phyloP scores from a whole-genome alignment of 2,888 invertebrate genomes.

The Tipula helvola region DNA sequence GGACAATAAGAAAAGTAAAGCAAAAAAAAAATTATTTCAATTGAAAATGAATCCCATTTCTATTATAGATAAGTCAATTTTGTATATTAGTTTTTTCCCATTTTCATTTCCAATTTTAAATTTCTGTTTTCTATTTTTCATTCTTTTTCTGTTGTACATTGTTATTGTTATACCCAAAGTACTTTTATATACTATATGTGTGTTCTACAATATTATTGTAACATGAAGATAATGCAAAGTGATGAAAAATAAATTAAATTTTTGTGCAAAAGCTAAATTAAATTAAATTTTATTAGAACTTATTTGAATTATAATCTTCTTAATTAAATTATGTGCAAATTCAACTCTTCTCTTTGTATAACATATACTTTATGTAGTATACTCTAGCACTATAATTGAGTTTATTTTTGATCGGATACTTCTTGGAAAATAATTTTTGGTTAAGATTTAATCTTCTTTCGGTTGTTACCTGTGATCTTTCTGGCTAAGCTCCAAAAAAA shows the following conservation, averaged over 20 bases:
- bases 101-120: not conserved
- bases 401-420: not conserved
- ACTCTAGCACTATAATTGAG: not conserved
- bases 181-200: not conserved
- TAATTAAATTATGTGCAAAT: not conserved
- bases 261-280: not conserved
- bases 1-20: not conserved
- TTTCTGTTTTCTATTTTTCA: not conserved
- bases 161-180: not conserved
- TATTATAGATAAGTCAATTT: not conserved
- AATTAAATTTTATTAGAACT: not conserved
- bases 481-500: not conserved
- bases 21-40: not conserved
- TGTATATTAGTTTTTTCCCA: not conserved
- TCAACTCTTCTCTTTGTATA: not conserved
- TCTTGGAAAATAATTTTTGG: not conserved
- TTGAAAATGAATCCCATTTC: not conserved
- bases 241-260: not conserved
- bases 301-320: not conserved
- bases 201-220: not conserved
- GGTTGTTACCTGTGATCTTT: not conserved
- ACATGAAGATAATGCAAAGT: not conserved
- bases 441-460: not conserved
- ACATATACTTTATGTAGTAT: not conserved
- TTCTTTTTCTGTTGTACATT: not conserved